Percentiles rank a stretch among this genome's conserved stretches.
These are phyloP conservation scores for Serilophus lunatus DNA, from an alignment of 2,113 vertebrate species.

Conservation along the genomic window DNA sequence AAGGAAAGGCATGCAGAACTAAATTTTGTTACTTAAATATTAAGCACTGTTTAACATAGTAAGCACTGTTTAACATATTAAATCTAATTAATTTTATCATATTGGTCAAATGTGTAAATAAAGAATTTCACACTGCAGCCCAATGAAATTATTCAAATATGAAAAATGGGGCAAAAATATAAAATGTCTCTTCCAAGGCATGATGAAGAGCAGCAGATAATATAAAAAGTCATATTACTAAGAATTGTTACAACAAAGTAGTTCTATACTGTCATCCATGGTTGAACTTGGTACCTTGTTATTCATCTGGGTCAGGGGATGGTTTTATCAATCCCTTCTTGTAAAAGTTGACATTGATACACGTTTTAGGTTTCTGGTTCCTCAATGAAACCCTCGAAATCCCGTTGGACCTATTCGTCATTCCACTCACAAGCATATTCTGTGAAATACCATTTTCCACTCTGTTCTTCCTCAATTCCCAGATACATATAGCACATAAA, in stretches of 20 bases:
- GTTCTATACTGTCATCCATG: background rate
- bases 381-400: background rate
- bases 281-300: background rate
- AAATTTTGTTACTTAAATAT: background rate
- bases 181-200: background rate
- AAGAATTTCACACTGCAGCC: background rate
- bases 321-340: background rate
- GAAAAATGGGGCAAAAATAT: constrained; percentile 2
- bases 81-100: background rate
- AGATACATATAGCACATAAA: background rate
- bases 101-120: background rate
- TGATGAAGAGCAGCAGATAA: constrained; percentile 4
- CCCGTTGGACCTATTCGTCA: background rate
- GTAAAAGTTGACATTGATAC: background rate
- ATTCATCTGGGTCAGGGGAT: background rate
- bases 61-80: background rate
- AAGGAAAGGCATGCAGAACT: background rate
- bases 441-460: background rate
- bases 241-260: background rate
- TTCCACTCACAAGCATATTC: background rate
- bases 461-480: background rate
- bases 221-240: constrained; percentile 69
- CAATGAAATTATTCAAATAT: background rate
- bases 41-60: background rate
- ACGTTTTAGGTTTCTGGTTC: background rate